Evolutionary conservation across 2,113 vertebrate species (phyloP).

Genomic region (Forbesichthys papilliferus): DNA sequence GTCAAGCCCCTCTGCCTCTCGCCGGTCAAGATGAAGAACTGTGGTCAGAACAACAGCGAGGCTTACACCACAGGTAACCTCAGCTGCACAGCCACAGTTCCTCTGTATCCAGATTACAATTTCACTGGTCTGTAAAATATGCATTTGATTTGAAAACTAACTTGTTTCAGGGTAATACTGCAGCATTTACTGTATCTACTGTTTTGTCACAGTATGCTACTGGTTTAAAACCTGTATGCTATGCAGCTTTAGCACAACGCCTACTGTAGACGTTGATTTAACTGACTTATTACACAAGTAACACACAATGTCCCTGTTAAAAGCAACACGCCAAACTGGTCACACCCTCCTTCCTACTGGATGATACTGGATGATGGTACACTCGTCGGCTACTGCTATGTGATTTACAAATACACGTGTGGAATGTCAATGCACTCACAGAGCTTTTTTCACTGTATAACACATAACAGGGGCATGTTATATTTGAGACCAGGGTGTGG

Average conservation of each 20-base stretch:
- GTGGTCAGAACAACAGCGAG: slow-evolving; percentile 77
- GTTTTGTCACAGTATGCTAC: too few relatives aligned
- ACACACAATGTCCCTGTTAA: neutral
- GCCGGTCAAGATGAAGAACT: slow-evolving; percentile 82
- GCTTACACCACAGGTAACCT: slow-evolving; percentile 71
- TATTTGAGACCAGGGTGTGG: slow-evolving; percentile 1
- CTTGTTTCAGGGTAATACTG: too few relatives aligned
- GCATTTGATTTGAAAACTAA: too few relatives aligned
- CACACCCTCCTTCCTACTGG: neutral
- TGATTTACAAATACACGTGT: slow-evolving; percentile 21
- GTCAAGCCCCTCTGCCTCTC: slow-evolving; percentile 84
- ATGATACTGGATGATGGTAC: neutral
- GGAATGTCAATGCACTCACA: neutral
- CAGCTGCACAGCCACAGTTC: neutral
- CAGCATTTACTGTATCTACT: too few relatives aligned
- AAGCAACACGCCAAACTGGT: slow-evolving; percentile 41
- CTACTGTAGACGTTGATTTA: neutral
- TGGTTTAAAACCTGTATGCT: too few relatives aligned
- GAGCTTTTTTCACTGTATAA: slow-evolving; percentile 8
- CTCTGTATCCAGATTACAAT: neutral
- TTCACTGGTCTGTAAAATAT: too few relatives aligned
- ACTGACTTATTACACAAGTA: slow-evolving; percentile 14
- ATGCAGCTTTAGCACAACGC: neutral
- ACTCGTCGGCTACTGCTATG: neutral
- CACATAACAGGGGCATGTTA: slow-evolving; percentile 8